Base-by-base conservation (phyloP, 1,140 invertebrate species). In the Himalopsyche phryganea region DNA sequence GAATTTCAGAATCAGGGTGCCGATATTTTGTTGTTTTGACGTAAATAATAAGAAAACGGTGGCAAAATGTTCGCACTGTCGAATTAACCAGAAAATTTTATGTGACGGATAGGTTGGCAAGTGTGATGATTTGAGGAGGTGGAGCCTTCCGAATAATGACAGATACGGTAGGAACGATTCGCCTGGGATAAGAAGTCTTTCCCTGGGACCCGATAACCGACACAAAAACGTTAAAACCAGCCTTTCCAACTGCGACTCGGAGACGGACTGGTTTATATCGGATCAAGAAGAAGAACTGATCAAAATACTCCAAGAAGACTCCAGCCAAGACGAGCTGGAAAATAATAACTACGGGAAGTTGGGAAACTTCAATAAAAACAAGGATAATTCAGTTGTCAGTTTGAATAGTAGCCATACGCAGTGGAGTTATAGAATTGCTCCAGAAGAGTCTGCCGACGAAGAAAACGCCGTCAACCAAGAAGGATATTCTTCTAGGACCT, bases 261-360 rank as follows among this genome's bases (percentile, higher is more conserved):
- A 88, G 70, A 85, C 83, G 17, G 86, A 90, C 70, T 85, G 88
- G 81, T 84, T 86, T 73, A 82, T 86, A 65, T 90, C 88, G 28
- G 87, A 90, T 73, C 86, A 89, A 75, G 89, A 91, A 72, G 89
- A 90, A 63, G 88, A 90, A 74, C 78, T 91, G 48, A 81, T 90
- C 66, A 85, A 85, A 66, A 71, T 78, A 14, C 53, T 78, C 32
- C 23, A 28, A 28, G 76, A 78, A 65, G 77, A 78, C 64, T 77
- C 75, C 14, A 77, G 75, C 50, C 76, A 78, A 51, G 76, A 78
- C 19, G 76, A 78, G 44, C 19, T 60, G 1, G 62, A 64, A 9
- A 60, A 57, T 58, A 60, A 60, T 32, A 58, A 64, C 18, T 35
- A 47, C 44, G 74, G 77, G 53, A 68, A 77, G 5, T 55, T 52